Base-by-base conservation (phyloP, 2,113 vertebrate species). In the Nansenia antarctica region DNA sequence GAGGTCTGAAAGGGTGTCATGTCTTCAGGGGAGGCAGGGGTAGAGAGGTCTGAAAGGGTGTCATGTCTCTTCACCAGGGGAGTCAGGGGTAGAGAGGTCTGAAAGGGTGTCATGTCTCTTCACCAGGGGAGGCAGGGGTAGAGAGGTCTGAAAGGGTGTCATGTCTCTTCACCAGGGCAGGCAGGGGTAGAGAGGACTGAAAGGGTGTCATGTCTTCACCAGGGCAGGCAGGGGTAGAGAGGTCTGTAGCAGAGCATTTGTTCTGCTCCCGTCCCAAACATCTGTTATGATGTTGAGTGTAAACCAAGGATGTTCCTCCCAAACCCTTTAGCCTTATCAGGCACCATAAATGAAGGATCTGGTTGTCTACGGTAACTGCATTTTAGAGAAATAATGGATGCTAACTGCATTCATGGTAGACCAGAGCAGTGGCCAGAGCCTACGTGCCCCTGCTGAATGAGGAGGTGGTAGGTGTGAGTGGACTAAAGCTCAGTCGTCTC, bases 1-100 rank as follows among this genome's bases (percentile, higher is more conserved):
- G n/a, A n/a, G n/a, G n/a, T 45, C 67, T 69, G 73, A 77, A 82
- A 75, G 45, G 31, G 65, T 73, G 69, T 64, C 12, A 2, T 59
- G 79, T 78, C 57, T 79, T 14, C 29, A 65, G 6, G n/a, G 58
- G 29, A 15, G 24, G n/a, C n/a, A n/a, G n/a, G n/a, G n/a, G n/a
- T n/a, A n/a, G n/a, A n/a, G n/a, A n/a, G n/a, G n/a, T 45, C 67
- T 69, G 73, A 77, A 82, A 75, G 45, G 31, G 65, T 73, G 69
- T 64, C 12, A 2, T 59, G 79, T 78, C 57, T 79, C n/a, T n/a
- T 14, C 29, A 65, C 45, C 6, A 45, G 6, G n/a, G 58, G 29
- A 15, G 24, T 45, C n/a, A n/a, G n/a, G n/a, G n/a, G n/a, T n/a
- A n/a, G n/a, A n/a, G n/a, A n/a, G n/a, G n/a, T n/a, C 67, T 69